These are phyloP conservation scores for Parthenolecanium corni DNA, from an alignment of 2,888 invertebrate genomes.

Conservation along the genomic window DNA sequence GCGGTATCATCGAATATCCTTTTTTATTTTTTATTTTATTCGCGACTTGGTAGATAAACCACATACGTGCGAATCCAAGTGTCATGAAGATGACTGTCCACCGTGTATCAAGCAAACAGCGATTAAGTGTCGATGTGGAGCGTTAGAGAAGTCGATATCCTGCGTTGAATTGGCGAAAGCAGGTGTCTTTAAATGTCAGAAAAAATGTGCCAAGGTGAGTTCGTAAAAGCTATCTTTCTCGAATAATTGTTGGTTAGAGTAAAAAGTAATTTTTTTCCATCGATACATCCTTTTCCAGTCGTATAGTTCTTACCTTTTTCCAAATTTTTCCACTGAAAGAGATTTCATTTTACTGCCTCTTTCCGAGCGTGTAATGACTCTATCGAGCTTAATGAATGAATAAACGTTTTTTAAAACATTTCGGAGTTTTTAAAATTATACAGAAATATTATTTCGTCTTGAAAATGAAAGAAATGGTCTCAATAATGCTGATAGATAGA, in stretches of 20 bases:
- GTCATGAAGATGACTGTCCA: constrained; percentile 64
- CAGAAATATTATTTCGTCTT: too few relatives aligned
- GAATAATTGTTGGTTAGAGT: background rate
- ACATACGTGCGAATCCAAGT: constrained; percentile 56
- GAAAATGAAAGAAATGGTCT: too few relatives aligned
- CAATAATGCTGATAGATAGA: too few relatives aligned
- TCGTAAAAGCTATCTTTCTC: background rate
- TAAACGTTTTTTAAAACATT: too few relatives aligned
- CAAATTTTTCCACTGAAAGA: too few relatives aligned
- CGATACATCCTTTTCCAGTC: too few relatives aligned
- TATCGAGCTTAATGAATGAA: too few relatives aligned
- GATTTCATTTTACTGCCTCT: too few relatives aligned
- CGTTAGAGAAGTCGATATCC: constrained; percentile 66
- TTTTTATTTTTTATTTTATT: constrained; percentile 1
- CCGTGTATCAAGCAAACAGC: constrained; percentile 62
- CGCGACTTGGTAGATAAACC: constrained; percentile 40
- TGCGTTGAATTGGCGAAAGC: constrained; percentile 60
- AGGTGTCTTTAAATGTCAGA: constrained; percentile 71
- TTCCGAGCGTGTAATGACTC: too few relatives aligned
- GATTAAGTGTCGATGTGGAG: constrained; percentile 73
- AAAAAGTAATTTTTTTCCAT: background rate
- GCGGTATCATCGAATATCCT: background rate
- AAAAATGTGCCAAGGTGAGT: constrained; percentile 71
- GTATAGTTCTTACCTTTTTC: background rate
- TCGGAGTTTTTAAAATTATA: too few relatives aligned